These are phyloP conservation scores for Microtus pennsylvanicus DNA, from an alignment of 2,113 vertebrate genomes.

Conservation along the genomic window DNA sequence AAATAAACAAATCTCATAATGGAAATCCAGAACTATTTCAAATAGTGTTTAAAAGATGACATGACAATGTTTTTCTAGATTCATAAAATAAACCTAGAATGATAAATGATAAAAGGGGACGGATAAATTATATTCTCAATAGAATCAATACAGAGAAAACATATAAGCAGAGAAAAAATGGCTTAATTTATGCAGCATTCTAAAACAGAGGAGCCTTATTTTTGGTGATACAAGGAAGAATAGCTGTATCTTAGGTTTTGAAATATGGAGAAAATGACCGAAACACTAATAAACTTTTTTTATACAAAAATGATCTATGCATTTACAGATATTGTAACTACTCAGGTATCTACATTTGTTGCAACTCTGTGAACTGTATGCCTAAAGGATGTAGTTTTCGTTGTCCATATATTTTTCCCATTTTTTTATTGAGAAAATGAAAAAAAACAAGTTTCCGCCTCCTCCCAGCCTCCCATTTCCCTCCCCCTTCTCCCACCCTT, in stretches of 20 bases:
- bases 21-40: not conserved
- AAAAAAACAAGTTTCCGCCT: no score
- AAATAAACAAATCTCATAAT: not conserved
- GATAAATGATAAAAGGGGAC: not conserved
- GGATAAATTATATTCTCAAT: not conserved
- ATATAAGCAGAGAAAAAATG: not conserved
- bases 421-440: no score
- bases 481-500: no score
- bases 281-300: not conserved
- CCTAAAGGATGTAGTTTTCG: not conserved
- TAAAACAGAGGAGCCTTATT: not conserved
- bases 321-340: not conserved
- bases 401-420: no score
- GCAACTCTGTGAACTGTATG: not conserved
- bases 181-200: not conserved
- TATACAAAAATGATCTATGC: not conserved
- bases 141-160: not conserved
- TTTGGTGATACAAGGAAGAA: not conserved
- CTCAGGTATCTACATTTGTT: not conserved
- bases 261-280: not conserved
- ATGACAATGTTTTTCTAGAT: not conserved
- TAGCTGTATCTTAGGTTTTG: not conserved
- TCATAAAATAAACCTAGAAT: not conserved
- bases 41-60: not conserved
- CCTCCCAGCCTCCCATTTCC: no score